Percentiles rank a stretch among this genome's conserved stretches.
phyloP scores from a whole-genome alignment of 2,797 vertebrate genomes.

The Protosalanx chinensis region DNA sequence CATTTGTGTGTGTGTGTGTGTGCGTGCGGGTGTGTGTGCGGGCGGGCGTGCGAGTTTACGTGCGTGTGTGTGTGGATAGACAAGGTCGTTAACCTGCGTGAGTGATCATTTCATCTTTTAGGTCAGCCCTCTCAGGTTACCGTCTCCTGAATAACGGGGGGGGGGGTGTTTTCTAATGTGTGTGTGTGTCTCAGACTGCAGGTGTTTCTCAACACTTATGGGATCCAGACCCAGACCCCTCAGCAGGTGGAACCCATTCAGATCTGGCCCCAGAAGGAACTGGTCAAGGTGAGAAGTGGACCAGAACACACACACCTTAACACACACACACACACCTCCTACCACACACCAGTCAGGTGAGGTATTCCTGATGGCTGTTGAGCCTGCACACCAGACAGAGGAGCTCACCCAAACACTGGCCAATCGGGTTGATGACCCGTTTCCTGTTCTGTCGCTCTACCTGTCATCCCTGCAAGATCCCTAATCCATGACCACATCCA shows the following conservation, averaged over 20 bases:
- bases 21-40: not conserved
- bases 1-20: not conserved
- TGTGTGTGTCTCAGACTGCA: conserved; percentile 79
- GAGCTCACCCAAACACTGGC: too few relatives aligned
- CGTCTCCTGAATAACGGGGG: too few relatives aligned
- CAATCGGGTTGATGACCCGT: not conserved
- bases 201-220: conserved; percentile 96
- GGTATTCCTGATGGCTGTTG: too few relatives aligned
- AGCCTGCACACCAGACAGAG: too few relatives aligned
- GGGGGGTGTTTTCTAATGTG: not conserved
- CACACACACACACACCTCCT: not conserved
- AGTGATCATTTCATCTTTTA: conserved; percentile 66
- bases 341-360: not conserved
- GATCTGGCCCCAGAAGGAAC: conserved; percentile 97
- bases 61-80: conserved; percentile 20
- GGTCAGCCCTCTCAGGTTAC: conserved; percentile 58
- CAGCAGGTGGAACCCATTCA: conserved; percentile 98
- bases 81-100: conserved; percentile 48
- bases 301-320: conserved; percentile 20
- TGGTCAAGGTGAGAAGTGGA: conserved; percentile 85
- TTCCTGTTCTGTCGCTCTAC: not conserved
- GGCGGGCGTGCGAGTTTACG: not conserved
- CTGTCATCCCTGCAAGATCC: not conserved
- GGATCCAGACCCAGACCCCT: conserved; percentile 96
- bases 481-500: not conserved